Evolutionary conservation across 1,140 invertebrate genomes (phyloP).

Genomic region (Drosophila ironensis): DNA sequence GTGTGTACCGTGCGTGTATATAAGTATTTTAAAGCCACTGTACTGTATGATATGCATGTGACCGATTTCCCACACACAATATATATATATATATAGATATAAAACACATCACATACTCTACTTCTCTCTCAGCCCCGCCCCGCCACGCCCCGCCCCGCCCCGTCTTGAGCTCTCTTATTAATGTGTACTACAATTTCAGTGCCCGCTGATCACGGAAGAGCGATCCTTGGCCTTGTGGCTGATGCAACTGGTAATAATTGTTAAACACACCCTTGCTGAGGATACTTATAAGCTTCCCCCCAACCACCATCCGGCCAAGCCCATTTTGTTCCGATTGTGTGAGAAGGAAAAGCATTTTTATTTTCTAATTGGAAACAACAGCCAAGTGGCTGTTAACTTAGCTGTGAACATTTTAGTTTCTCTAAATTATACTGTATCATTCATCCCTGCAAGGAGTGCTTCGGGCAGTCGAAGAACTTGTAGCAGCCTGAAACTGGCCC

Average conservation of each 20-base stretch:
- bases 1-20: conserved; percentile 18
- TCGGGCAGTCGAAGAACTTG: conserved; percentile 18
- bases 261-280: conserved; percentile 26
- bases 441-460: background rate
- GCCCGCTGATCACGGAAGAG: conserved; percentile 32
- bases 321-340: background rate
- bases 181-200: conserved; percentile 68
- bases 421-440: background rate
- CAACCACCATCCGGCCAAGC: background rate
- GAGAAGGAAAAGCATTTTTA: background rate
- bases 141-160: no score
- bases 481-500: background rate
- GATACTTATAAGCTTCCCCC: background rate
- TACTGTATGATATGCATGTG: conserved; percentile 32
- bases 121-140: background rate
- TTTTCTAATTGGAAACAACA: no score
- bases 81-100: conserved; percentile 12
- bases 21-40: conserved; percentile 26
- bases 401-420: no score
- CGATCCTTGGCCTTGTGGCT: conserved; percentile 22
- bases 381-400: no score
- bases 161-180: conserved; percentile 32
- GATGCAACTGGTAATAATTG: conserved; percentile 67
- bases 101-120: conserved; percentile 1
- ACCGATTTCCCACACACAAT: conserved; percentile 24